Conservation (phyloP, 2,888 invertebrate species). For the Melikaiella ostensackeni region DNA sequence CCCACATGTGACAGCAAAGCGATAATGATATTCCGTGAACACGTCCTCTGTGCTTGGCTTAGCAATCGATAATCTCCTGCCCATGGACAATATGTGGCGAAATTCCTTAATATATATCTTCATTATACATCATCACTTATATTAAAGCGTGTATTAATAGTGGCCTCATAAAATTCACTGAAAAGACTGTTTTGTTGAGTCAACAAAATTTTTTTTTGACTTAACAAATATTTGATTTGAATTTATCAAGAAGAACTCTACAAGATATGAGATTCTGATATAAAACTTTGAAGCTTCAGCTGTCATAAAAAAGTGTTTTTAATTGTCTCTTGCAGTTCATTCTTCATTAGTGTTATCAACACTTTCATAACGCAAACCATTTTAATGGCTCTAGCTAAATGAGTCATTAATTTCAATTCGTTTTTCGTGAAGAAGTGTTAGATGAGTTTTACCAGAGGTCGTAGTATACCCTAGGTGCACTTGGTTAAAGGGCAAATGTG, state of each 20-base stretch:
- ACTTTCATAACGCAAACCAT: not conserved
- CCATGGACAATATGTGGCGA: not conserved
- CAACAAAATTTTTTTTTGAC: too few species aligned
- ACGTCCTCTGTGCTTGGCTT: slow-evolving; percentile 47
- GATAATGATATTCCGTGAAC: slow-evolving; percentile 61
- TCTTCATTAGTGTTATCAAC: not conserved
- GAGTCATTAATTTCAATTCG: not conserved
- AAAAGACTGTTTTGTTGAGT: too few species aligned
- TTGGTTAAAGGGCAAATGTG: slow-evolving; percentile 37
- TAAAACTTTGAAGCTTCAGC: not conserved
- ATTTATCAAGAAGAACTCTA: too few species aligned
- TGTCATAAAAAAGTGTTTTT: not conserved
- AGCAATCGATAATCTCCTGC: slow-evolving; percentile 17
- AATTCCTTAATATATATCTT: slow-evolving; percentile 16
- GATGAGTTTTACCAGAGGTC: not conserved
- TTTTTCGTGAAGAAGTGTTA: not conserved
- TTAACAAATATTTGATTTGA: too few species aligned
- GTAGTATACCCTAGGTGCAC: not conserved
- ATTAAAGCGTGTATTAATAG: not conserved
- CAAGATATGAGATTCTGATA: not conserved
- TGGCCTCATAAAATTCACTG: too few species aligned
- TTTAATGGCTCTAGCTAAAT: slow-evolving; percentile 5
- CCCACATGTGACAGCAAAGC: slow-evolving; percentile 50
- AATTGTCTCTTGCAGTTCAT: not conserved
- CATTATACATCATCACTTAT: not conserved